A percentile compares a stretch with the other conserved stretches of the same genome.
phyloP scores from a whole-genome alignment of 2,888 invertebrate species.

The Notodonta ziczac region DNA sequence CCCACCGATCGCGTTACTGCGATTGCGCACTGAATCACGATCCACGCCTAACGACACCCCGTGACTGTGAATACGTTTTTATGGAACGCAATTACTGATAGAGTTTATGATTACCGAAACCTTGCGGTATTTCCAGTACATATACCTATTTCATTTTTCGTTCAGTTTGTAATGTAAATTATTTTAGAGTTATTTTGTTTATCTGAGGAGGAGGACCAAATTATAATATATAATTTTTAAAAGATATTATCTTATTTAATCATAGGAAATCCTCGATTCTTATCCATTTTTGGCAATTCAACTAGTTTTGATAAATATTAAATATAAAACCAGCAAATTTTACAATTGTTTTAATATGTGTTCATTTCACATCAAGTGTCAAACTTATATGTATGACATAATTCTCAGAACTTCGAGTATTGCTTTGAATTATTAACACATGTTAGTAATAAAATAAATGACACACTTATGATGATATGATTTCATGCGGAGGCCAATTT shows the following conservation, averaged over 20 bases:
- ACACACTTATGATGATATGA: constrained; percentile 23
- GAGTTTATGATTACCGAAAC: not conserved
- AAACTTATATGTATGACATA: constrained; percentile 9
- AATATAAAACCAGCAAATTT: too few species aligned
- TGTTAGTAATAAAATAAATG: constrained; percentile 34
- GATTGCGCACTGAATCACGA: constrained; percentile 42
- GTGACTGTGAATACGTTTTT: not conserved
- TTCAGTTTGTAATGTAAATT: not conserved
- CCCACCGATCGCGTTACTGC: constrained; percentile 70
- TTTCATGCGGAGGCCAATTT: constrained; percentile 3
- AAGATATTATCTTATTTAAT: too few species aligned
- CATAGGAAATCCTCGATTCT: too few species aligned
- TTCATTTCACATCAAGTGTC: too few species aligned
- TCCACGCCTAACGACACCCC: constrained; percentile 9
- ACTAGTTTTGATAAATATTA: too few species aligned
- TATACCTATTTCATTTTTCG: not conserved
- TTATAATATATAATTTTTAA: too few species aligned
- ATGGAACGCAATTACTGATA: not conserved
- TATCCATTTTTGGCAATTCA: too few species aligned
- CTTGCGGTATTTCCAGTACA: not conserved
- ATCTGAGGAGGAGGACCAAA: too few species aligned
- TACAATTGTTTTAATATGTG: too few species aligned
- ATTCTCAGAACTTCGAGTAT: constrained; percentile 24
- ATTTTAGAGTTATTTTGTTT: too few species aligned
- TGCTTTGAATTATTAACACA: constrained; percentile 20